These are phyloP conservation scores for Talpa occidentalis DNA, from an alignment of 2,113 vertebrate genomes.

Conservation along the genomic window DNA sequence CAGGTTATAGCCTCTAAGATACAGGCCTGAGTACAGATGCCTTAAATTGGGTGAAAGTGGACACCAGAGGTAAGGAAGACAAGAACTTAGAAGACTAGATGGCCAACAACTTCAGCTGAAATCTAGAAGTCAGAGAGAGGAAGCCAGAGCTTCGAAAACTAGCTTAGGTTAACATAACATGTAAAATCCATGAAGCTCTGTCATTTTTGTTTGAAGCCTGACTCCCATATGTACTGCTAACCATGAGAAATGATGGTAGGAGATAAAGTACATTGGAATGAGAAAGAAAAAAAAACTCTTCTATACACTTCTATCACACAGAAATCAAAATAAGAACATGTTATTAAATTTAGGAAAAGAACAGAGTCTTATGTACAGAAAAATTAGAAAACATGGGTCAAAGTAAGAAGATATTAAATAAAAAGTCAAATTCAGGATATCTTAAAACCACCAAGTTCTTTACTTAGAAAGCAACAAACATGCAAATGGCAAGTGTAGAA, in stretches of 20 bases:
- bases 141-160: background rate
- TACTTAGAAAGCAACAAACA: constrained; percentile 92
- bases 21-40: background rate
- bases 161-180: accelerated
- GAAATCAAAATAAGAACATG: constrained; percentile 10
- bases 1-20: background rate
- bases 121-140: background rate
- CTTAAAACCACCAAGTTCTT: constrained; percentile 90
- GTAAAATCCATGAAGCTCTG: too few species aligned
- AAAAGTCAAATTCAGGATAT: constrained; percentile 69
- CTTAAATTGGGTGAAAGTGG: background rate
- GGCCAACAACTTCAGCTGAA: background rate
- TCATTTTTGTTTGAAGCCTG: background rate
- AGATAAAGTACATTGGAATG: background rate
- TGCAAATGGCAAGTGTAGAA: constrained; percentile 94
- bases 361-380: background rate
- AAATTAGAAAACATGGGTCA: background rate
- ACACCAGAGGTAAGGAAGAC: background rate
- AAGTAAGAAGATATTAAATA: constrained; percentile 27
- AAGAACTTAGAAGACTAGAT: background rate
- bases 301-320: background rate
- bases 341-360: background rate
- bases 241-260: accelerated
- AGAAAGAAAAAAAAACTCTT: background rate
- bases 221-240: background rate